Conservation (phyloP, 2,888 invertebrate genomes). For the Oasisia sp. region DNA sequence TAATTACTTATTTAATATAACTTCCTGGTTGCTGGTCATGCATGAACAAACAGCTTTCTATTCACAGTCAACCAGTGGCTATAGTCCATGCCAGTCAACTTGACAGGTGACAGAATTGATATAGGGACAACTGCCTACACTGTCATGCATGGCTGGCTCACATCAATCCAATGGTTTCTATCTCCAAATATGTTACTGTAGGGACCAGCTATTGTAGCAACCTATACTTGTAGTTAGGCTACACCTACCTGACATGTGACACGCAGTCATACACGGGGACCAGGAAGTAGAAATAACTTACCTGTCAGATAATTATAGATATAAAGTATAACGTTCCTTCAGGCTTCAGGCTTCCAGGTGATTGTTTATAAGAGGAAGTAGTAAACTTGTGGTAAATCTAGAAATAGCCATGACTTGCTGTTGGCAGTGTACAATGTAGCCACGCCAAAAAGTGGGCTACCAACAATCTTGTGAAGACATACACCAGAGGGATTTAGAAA, state of each 20-base stretch:
- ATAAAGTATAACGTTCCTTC: background rate
- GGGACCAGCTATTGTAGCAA: background rate
- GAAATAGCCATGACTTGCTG: too few species aligned
- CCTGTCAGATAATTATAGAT: background rate
- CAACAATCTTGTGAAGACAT: too few species aligned
- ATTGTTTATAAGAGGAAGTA: background rate
- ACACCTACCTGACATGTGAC: background rate
- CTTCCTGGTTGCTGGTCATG: background rate
- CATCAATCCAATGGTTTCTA: background rate
- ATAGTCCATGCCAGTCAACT: background rate
- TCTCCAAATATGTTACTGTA: background rate
- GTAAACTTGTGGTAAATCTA: too few species aligned
- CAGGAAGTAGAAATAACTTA: background rate
- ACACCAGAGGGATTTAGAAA: too few species aligned
- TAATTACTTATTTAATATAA: background rate
- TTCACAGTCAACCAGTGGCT: background rate
- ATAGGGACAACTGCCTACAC: background rate
- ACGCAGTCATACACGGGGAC: background rate
- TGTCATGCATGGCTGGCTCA: background rate
- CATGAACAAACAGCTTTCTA: background rate
- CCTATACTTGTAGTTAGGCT: background rate
- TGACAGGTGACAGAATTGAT: background rate
- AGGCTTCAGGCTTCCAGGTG: background rate
- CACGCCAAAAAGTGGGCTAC: too few species aligned
- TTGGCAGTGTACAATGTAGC: too few species aligned